A percentile compares a stretch with the other conserved stretches of the same genome.
phyloP scores from a whole-genome alignment of 1,140 invertebrate genomes.

The Cydia pomonella region DNA sequence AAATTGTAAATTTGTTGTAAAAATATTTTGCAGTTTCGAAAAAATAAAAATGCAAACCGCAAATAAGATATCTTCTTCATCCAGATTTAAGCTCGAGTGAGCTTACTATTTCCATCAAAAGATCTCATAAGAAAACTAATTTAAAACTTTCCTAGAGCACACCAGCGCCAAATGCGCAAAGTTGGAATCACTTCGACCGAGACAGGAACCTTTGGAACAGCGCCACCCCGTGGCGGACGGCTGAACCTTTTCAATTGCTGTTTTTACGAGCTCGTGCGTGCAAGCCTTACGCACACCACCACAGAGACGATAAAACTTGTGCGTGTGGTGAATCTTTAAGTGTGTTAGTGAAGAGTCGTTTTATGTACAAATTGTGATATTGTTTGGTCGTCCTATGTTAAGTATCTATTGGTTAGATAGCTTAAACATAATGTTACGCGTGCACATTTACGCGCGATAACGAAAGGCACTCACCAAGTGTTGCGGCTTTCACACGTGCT shows the following conservation, averaged over 20 bases:
- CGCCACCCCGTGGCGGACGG: slow-evolving; percentile 75
- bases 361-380: slow-evolving; percentile 62
- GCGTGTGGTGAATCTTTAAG: slow-evolving; percentile 57
- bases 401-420: slow-evolving; percentile 65
- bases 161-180: slow-evolving; percentile 59
- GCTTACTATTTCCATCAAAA: slow-evolving; percentile 23
- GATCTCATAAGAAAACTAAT: slow-evolving; percentile 46
- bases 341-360: slow-evolving; percentile 57
- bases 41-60: neutral
- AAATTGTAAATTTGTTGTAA: too few relatives aligned
- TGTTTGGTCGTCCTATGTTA: slow-evolving; percentile 47
- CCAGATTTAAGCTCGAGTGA: neutral
- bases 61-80: neutral
- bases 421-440: slow-evolving; percentile 55
- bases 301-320: slow-evolving; percentile 53
- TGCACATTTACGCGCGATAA: slow-evolving; percentile 28
- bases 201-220: slow-evolving; percentile 60
- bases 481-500: slow-evolving; percentile 58
- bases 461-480: slow-evolving; percentile 55
- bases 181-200: slow-evolving; percentile 37
- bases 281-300: slow-evolving; percentile 60
- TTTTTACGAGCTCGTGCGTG: slow-evolving; percentile 64
- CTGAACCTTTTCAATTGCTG: slow-evolving; percentile 71
- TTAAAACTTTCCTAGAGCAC: slow-evolving; percentile 51
- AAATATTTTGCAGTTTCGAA: neutral